phyloP scores from a whole-genome alignment of 2,797 vertebrate species.

The Lophotriccus pileatus region DNA sequence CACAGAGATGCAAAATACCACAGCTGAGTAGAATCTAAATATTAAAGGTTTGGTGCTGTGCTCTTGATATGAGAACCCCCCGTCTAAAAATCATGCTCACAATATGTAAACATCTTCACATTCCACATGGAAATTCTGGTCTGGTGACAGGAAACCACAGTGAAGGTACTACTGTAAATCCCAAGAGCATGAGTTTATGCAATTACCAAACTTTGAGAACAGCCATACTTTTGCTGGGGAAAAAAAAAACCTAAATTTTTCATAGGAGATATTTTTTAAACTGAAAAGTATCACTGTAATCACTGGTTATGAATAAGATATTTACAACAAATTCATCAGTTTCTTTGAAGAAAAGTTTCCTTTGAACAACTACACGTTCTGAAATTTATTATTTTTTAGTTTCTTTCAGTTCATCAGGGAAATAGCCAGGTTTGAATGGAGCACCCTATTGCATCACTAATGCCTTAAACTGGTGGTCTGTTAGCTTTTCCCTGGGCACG shows the following conservation, averaged over 20 bases:
- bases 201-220: slow-evolving; percentile 3
- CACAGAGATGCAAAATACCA: slow-evolving; percentile 83
- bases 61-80: slow-evolving; percentile 67
- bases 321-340: not conserved
- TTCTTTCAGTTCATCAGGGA: slow-evolving; percentile 19
- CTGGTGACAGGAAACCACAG: slow-evolving; percentile 55
- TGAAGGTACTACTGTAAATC: slow-evolving; percentile 27
- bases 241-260: not conserved
- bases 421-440: not conserved
- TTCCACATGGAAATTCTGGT: slow-evolving; percentile 65
- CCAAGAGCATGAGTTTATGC: not conserved
- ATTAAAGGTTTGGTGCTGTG: slow-evolving; percentile 75
- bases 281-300: slow-evolving; percentile 17
- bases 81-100: slow-evolving; percentile 63
- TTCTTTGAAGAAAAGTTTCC: slow-evolving; percentile 28
- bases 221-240: not conserved
- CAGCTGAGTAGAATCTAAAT: slow-evolving; percentile 79
- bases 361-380: slow-evolving; percentile 36
- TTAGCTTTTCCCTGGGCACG: not conserved
- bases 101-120: slow-evolving; percentile 69
- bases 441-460: not conserved
- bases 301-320: not conserved
- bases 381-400: not conserved
- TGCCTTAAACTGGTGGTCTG: not conserved
- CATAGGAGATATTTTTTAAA: not conserved